Conservation (phyloP, 2,113 vertebrate species). For the Platysternon megacephalum region DNA sequence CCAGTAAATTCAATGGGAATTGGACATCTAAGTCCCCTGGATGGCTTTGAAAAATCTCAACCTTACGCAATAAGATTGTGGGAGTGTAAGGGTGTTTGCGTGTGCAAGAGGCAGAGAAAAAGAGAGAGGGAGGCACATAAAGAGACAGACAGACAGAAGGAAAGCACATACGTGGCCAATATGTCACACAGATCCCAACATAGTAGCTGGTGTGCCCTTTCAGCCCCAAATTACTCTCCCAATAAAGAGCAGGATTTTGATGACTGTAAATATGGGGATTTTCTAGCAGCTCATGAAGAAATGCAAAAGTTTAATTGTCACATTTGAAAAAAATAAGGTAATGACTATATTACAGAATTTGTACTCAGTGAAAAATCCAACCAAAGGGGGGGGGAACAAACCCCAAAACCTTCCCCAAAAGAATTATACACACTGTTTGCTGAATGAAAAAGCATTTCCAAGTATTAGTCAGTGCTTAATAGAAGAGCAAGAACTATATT, state of each 20-base stretch:
- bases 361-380: neutral
- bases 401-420: neutral
- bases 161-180: neutral
- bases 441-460: rapidly evolving
- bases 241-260: rapidly evolving
- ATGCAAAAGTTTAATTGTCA: neutral
- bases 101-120: neutral
- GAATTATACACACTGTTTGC: neutral
- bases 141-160: neutral
- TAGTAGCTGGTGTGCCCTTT: neutral
- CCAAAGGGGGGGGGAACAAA: neutral
- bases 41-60: neutral
- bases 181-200: neutral
- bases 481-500: neutral
- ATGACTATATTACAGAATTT: neutral
- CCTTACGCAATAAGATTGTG: neutral
- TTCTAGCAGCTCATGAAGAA: neutral
- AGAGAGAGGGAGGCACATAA: neutral
- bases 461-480: neutral
- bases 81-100: neutral
- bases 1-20: neutral
- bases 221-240: neutral
- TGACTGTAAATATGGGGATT: neutral
- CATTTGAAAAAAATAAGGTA: neutral
- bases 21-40: rapidly evolving